phyloP scores from a whole-genome alignment of 2,797 vertebrate genomes.

The Xenopus petersii region DNA sequence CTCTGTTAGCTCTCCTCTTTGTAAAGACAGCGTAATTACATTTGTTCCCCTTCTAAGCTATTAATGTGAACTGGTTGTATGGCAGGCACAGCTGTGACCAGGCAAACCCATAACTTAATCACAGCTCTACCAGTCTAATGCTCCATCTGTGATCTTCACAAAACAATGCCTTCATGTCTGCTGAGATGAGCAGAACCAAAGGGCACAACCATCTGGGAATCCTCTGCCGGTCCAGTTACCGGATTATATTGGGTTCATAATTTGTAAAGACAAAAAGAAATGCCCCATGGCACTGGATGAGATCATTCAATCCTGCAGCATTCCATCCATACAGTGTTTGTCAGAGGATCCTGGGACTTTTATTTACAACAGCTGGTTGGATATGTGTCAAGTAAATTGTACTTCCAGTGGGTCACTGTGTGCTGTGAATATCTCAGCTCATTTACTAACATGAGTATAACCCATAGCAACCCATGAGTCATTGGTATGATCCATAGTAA shows the following conservation, averaged over 20 bases:
- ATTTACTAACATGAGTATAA: too few species aligned
- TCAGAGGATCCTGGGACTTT: too few species aligned
- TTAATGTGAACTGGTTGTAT: constrained; percentile 36
- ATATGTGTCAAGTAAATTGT: too few species aligned
- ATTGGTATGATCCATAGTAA: too few species aligned
- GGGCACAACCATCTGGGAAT: background rate
- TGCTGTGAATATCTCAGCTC: too few species aligned
- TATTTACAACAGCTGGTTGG: too few species aligned
- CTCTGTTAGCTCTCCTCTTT: constrained; percentile 37
- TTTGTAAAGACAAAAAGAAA: too few species aligned
- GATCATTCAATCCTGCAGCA: background rate
- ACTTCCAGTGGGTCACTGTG: too few species aligned
- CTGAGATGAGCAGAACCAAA: background rate
- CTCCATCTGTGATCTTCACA: constrained; percentile 37
- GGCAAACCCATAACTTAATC: constrained; percentile 37
- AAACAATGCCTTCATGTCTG: constrained; percentile 33
- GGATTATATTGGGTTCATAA: background rate
- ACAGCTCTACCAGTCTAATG: constrained; percentile 41
- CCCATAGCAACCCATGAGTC: too few species aligned
- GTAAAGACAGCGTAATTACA: constrained; percentile 41
- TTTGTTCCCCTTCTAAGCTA: constrained; percentile 42
- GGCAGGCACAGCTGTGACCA: constrained; percentile 39
- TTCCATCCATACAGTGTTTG: too few species aligned
- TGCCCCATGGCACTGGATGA: background rate
- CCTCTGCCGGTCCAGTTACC: background rate